These are phyloP conservation scores for Lagopus leucura DNA, from an alignment of 2,113 vertebrate genomes.

Conservation along the genomic window DNA sequence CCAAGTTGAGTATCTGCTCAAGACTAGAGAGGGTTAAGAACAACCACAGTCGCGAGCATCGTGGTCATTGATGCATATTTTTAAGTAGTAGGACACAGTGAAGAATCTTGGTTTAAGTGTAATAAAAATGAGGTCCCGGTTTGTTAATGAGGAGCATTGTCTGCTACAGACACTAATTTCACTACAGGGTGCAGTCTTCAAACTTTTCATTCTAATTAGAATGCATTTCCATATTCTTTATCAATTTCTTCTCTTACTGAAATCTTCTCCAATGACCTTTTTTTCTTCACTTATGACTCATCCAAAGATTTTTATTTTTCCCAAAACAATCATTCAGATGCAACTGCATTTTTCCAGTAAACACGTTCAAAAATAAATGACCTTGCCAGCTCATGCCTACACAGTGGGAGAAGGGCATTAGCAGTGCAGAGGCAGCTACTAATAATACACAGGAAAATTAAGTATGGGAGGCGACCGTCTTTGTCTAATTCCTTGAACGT, in stretches of 20 bases:
- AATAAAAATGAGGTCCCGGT: slow-evolving; percentile 67
- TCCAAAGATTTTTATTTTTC: slow-evolving; percentile 70
- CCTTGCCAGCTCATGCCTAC: slow-evolving; percentile 58
- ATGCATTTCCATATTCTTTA: slow-evolving; percentile 76
- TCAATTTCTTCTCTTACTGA: slow-evolving; percentile 66
- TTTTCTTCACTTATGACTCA: slow-evolving; percentile 67
- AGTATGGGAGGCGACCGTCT: slow-evolving; percentile 40
- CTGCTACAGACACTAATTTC: slow-evolving; percentile 73
- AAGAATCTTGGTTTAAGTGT: slow-evolving; percentile 55
- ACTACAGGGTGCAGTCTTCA: slow-evolving; percentile 64
- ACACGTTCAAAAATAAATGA: slow-evolving; percentile 72
- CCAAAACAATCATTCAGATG: slow-evolving; percentile 72
- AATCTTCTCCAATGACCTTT: slow-evolving; percentile 75
- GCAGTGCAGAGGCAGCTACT: slow-evolving; percentile 50
- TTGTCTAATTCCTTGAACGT: slow-evolving; percentile 64
- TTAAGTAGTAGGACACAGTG: slow-evolving; percentile 52
- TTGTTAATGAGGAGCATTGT: slow-evolving; percentile 69
- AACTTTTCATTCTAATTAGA: slow-evolving; percentile 73
- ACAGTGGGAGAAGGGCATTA: slow-evolving; percentile 64
- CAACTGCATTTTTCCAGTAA: slow-evolving; percentile 70
- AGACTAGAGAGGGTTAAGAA: background rate
- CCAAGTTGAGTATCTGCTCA: background rate
- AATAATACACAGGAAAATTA: slow-evolving; percentile 70
- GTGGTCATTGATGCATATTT: slow-evolving; percentile 64
- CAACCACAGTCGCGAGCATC: background rate